A percentile compares a stretch with the other conserved stretches of the same genome.
These are phyloP conservation scores for Osmoderma eremita DNA, from an alignment of 2,888 invertebrate species.

Conservation along the genomic window DNA sequence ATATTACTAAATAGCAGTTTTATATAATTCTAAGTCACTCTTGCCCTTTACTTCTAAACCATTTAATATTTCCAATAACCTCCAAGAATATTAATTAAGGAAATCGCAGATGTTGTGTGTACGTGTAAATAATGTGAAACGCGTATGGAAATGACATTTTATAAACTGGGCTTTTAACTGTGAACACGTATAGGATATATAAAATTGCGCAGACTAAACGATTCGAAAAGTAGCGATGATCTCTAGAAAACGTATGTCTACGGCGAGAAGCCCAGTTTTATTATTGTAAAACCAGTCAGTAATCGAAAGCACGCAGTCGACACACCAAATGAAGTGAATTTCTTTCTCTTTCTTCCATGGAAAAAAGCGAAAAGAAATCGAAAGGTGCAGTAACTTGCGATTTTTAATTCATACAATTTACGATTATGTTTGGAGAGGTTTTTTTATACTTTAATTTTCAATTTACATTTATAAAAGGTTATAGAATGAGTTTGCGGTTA, in stretches of 20 bases:
- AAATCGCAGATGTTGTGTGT: too few relatives aligned
- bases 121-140: too few relatives aligned
- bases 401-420: background rate
- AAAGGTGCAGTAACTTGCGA: constrained; percentile 17
- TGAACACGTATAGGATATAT: background rate
- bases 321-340: constrained; percentile 27
- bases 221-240: constrained; percentile 11
- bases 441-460: background rate
- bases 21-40: too few relatives aligned
- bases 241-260: constrained; percentile 24
- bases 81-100: too few relatives aligned
- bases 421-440: background rate
- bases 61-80: too few relatives aligned
- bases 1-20: too few relatives aligned
- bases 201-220: background rate
- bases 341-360: constrained; percentile 15
- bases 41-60: too few relatives aligned
- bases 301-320: constrained; percentile 12
- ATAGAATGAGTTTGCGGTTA: too few relatives aligned
- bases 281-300: constrained; percentile 28
- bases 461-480: too few relatives aligned
- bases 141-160: too few relatives aligned
- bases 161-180: too few relatives aligned
- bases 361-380: constrained; percentile 33
- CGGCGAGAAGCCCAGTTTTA: constrained; percentile 23